These are phyloP conservation scores for Rhagonycha fulva DNA, from an alignment of 2,888 invertebrate genomes.

Conservation along the genomic window DNA sequence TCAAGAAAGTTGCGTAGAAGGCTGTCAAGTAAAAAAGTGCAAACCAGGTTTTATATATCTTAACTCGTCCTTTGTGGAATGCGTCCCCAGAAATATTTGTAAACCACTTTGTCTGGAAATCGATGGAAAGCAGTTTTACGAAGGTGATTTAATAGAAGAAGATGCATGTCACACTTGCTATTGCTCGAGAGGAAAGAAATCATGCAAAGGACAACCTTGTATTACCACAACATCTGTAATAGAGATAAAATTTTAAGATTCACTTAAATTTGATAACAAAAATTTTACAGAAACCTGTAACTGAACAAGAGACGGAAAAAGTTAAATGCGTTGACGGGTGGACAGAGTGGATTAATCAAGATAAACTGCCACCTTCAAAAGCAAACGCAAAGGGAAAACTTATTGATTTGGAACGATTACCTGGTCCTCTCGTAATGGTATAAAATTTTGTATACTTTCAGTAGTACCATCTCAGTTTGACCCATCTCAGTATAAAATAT, in stretches of 20 bases:
- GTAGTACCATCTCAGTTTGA: no score
- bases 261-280: not conserved
- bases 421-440: constrained; percentile 61
- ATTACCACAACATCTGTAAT: constrained; percentile 47
- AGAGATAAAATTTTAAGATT: not conserved
- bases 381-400: constrained; percentile 46
- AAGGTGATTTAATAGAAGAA: constrained; percentile 76
- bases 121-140: constrained; percentile 69
- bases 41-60: constrained; percentile 73
- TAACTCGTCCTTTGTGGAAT: constrained; percentile 70
- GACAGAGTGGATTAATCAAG: constrained; percentile 78
- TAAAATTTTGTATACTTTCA: constrained; percentile 30
- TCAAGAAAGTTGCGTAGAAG: constrained; percentile 80
- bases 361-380: constrained; percentile 48
- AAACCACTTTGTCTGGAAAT: constrained; percentile 70
- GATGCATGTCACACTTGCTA: constrained; percentile 82
- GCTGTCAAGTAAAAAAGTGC: constrained; percentile 78
- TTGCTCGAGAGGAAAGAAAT: constrained; percentile 70
- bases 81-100: constrained; percentile 76
- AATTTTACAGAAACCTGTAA: constrained; percentile 15
- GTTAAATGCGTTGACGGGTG: constrained; percentile 70
- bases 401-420: constrained; percentile 64
- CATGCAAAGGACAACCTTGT: constrained; percentile 76
- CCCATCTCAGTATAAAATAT: not conserved
- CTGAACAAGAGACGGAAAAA: constrained; percentile 36